These are phyloP conservation scores for Corythornis leucogaster DNA, from an alignment of 2,797 vertebrate genomes.

Conservation along the genomic window DNA sequence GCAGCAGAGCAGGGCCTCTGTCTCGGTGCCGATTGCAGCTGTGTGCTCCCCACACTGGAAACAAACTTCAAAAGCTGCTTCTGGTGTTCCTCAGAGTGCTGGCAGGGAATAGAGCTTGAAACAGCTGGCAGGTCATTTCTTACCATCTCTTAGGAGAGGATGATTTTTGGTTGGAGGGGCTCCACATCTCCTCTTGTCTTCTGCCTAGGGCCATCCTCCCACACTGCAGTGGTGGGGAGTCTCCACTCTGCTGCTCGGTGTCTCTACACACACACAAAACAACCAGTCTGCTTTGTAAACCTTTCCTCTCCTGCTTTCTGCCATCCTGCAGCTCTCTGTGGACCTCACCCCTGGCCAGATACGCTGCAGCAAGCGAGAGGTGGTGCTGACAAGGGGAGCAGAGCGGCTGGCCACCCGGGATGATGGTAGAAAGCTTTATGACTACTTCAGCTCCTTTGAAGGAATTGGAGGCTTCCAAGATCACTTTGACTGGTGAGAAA, in stretches of 20 bases:
- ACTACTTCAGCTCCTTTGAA: constrained; percentile 82
- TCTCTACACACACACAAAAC: background rate
- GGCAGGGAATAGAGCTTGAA: background rate
- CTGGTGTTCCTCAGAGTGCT: background rate
- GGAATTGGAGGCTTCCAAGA: constrained; percentile 90
- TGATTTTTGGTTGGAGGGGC: background rate
- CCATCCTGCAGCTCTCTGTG: constrained; percentile 78
- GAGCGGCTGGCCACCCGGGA: constrained; percentile 62
- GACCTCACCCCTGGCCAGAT: constrained; percentile 82
- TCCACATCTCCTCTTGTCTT: background rate
- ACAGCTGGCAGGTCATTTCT: background rate
- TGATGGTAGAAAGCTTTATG: constrained; percentile 79
- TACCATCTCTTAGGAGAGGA: background rate
- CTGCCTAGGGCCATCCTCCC: background rate
- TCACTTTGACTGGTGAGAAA: constrained; percentile 87
- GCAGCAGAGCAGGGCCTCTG: background rate
- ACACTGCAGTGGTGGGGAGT: background rate
- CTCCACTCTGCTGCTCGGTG: background rate
- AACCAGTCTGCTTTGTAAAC: background rate
- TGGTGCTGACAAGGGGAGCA: constrained; percentile 77
- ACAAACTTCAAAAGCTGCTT: background rate
- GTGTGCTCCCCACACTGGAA: accelerated
- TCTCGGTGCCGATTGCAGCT: accelerated
- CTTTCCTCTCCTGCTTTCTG: background rate
- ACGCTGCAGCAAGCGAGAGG: constrained; percentile 80